Evolutionary conservation across 2,797 vertebrate genomes (phyloP).

Genomic region (Chelidonichthys spinosus): DNA sequence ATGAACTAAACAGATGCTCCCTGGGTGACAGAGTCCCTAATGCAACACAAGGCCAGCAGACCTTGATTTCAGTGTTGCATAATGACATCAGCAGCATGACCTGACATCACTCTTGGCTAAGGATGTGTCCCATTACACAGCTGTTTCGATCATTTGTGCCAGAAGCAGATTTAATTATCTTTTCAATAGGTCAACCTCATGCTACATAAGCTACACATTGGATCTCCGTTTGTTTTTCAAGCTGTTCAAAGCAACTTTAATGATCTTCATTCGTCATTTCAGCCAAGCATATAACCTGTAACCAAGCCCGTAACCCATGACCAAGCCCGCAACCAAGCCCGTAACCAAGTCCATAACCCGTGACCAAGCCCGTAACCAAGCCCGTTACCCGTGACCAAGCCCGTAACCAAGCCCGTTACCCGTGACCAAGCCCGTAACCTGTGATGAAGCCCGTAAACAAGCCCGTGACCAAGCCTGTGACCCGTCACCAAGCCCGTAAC

Average conservation of each 20-base stretch:
- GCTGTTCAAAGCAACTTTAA: not conserved
- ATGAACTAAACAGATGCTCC: conserved; percentile 30
- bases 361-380: too few species aligned
- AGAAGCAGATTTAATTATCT: conserved; percentile 15
- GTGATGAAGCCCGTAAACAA: too few species aligned
- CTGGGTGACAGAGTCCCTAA: conserved; percentile 1
- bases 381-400: too few species aligned
- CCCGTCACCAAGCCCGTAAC: too few species aligned
- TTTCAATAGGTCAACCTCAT: not conserved
- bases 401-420: too few species aligned
- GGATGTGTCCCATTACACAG: conserved; percentile 22
- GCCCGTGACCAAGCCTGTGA: too few species aligned
- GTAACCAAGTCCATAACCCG: too few species aligned
- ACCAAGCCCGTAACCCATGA: too few species aligned
- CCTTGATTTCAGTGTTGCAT: conserved; percentile 21
- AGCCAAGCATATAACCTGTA: too few species aligned
- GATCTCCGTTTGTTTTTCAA: not conserved
- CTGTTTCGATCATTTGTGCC: conserved; percentile 29
- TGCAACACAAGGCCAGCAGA: conserved; percentile 13
- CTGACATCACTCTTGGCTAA: conserved; percentile 13
- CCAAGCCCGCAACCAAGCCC: too few species aligned
- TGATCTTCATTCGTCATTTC: not conserved
- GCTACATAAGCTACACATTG: not conserved
- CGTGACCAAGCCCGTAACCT: too few species aligned
- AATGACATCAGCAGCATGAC: conserved; percentile 29